Conservation (phyloP, 2,113 vertebrate species). For the Echinops telfairi region DNA sequence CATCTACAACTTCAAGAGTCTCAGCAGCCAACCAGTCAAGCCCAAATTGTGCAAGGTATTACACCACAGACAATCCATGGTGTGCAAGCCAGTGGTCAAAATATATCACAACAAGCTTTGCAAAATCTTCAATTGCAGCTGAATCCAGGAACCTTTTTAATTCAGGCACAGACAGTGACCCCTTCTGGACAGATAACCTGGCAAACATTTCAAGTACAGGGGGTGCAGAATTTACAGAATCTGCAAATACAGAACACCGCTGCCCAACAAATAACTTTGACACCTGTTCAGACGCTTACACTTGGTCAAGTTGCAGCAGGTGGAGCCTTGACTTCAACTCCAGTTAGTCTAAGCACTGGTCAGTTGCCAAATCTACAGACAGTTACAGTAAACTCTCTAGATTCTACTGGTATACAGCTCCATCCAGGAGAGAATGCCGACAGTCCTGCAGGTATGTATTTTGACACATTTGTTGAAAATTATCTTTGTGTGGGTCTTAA, state of each 20-base stretch:
- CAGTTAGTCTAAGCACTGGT: conserved; percentile 94
- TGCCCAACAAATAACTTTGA: conserved; percentile 97
- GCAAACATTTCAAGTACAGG: conserved; percentile 99
- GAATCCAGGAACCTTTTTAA: conserved; percentile 98
- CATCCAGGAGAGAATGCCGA: conserved; percentile 94
- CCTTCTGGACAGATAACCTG: conserved; percentile 99
- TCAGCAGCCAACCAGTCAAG: conserved; percentile 94
- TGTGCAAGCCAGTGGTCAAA: conserved; percentile 90
- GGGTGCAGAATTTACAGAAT: conserved; percentile 99
- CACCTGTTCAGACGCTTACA: conserved; percentile 97
- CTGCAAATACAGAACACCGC: conserved; percentile 97
- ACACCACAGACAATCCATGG: conserved; percentile 92
- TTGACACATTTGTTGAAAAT: conserved; percentile 58
- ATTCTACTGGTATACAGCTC: conserved; percentile 92
- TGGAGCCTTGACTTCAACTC: conserved; percentile 91
- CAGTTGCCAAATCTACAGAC: conserved; percentile 99
- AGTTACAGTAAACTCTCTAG: conserved; percentile 97
- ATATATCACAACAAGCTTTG: conserved; percentile 92
- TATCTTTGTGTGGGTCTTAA: conserved; percentile 63
- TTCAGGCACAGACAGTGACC: conserved; percentile 99
- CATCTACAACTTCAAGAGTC: conserved; percentile 96
- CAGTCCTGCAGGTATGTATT: conserved; percentile 93
- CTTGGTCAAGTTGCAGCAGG: conserved; percentile 94
- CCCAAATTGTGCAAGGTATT: conserved; percentile 96
- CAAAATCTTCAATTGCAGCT: conserved; percentile 97